Evolutionary conservation across 2,888 invertebrate species (phyloP).

Genomic region (Melangyna quadrimaculata): DNA sequence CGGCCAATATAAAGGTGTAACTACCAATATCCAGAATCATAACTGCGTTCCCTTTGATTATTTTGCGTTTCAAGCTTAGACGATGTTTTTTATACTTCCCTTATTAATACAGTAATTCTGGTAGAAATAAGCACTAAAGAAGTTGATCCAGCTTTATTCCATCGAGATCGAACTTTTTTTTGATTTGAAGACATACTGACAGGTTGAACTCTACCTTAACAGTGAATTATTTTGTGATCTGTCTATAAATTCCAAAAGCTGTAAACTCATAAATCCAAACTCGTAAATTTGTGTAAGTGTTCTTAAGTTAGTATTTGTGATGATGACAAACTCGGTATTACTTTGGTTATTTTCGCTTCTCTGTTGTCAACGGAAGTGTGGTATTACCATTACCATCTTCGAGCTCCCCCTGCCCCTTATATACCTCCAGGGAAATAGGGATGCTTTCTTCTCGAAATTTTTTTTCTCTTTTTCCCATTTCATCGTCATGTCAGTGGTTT

Average conservation of each 20-base stretch:
- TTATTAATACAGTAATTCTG: too few relatives aligned
- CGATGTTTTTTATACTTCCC: too few relatives aligned
- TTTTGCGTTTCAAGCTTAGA: too few relatives aligned
- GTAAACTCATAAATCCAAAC: conserved; percentile 12
- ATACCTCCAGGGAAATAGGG: conserved; percentile 1
- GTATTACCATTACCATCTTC: conserved; percentile 1
- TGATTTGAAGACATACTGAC: neutral
- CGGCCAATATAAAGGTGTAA: too few relatives aligned
- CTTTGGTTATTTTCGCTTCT: conserved; percentile 3
- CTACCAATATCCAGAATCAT: too few relatives aligned
- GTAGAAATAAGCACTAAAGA: too few relatives aligned
- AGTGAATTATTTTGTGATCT: neutral
- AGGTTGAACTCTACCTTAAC: neutral
- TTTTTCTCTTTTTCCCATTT: neutral
- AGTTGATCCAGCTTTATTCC: too few relatives aligned
- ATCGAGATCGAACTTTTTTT: too few relatives aligned
- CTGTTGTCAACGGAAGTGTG: conserved; percentile 24
- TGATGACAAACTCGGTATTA: conserved; percentile 46
- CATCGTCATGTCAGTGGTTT: conserved; percentile 4
- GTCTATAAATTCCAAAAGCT: neutral
- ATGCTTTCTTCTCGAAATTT: neutral
- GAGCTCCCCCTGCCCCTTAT: neutral
- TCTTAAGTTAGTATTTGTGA: conserved; percentile 6
- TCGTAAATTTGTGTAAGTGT: neutral
- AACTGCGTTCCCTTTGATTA: too few relatives aligned